Conservation (phyloP, 1,140 invertebrate species). For the Ips nitidus region DNA sequence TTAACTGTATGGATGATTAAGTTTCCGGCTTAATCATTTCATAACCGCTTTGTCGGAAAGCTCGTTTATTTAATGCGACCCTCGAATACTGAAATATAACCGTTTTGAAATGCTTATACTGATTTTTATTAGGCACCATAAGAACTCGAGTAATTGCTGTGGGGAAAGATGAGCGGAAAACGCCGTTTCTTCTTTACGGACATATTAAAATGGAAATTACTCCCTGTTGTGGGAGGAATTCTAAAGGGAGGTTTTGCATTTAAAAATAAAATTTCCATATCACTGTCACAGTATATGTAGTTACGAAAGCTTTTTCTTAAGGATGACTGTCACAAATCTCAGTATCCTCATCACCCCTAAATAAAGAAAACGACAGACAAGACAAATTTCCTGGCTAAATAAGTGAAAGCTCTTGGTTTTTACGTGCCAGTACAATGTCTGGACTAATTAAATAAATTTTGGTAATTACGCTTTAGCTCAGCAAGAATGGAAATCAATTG, state of each 20-base stretch:
- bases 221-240: not conserved
- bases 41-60: not conserved
- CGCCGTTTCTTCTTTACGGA: not conserved
- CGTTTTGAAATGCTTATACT: not conserved
- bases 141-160: not conserved
- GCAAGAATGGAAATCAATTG: too few species aligned
- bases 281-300: not conserved
- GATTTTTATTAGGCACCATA: not conserved
- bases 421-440: too few species aligned
- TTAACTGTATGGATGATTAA: not conserved
- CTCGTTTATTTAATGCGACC: not conserved
- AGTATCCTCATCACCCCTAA: too few species aligned
- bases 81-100: not conserved
- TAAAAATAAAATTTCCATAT: not conserved
- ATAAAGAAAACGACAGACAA: too few species aligned
- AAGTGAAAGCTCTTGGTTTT: too few species aligned
- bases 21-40: not conserved
- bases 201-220: conserved; percentile 5
- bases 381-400: too few species aligned
- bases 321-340: too few species aligned
- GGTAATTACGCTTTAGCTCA: too few species aligned
- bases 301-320: too few species aligned
- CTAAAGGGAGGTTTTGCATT: not conserved
- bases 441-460: too few species aligned
- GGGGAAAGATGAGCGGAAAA: not conserved